Base-by-base conservation (phyloP, 30 jellyfish, hydroid and myxozoan genomes). In the Chrysaora quinquecirrha region DNA sequence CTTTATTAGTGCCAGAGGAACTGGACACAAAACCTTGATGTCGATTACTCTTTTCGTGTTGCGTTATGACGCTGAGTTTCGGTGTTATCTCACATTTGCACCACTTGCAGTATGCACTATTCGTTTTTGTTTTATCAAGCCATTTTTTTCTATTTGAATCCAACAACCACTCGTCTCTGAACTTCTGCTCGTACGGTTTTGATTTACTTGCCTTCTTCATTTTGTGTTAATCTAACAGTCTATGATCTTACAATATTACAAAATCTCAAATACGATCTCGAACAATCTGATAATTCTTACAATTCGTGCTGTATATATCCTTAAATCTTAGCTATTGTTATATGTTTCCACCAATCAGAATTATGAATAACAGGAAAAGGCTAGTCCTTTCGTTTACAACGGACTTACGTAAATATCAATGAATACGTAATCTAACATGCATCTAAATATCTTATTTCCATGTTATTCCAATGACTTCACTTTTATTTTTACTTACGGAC, bases 41-140 rank as follows among this genome's bases (percentile, higher is more conserved):
- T 58, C 20, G 71, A 58, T 58, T 58, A n/a, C 33, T 58, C 71
- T 58, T 58, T 25, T 58, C 33, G 71, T 25, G 33, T 58, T 58
- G 29, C 19, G 71, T 58, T 58, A 58, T 58, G 71, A 25, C 33
- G 71, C 71, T 58, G 20, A n/a, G 71, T 58, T 58, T 58, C 20
- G 71, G 7, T 58, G 71, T 58, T 58, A 58, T 25, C 6, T 19
- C 71, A 58, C 20, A 58, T 58, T 3, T 58, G 71, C 33, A 58
- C 71, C 33, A 58, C 19, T n/a, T 58, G 19, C 71, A 58, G 33
- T 58, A 58, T 58, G 71, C 71, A 25, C 71, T 19, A 3, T 58
- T 21, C 19, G 71, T 3, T 20, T 58, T 58, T 3, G 10, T 58
- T 58, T 20, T 58, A 58, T 58, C 71, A 25, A n/a, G 33, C 54